phyloP scores from a whole-genome alignment of 1,140 invertebrate genomes.

The Batillaria attramentaria region DNA sequence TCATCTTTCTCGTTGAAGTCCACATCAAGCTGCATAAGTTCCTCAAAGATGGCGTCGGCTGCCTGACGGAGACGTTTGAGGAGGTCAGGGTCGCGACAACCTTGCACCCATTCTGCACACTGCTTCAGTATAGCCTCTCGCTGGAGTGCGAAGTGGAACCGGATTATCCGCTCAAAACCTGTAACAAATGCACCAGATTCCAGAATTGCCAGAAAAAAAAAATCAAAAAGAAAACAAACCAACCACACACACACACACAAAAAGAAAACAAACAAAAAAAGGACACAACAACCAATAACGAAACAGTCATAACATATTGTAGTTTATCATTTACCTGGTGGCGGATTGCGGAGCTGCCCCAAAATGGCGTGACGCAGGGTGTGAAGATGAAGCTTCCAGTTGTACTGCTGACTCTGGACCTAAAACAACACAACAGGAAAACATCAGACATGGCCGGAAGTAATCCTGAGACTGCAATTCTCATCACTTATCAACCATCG shows the following conservation, averaged over 20 bases:
- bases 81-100: slow-evolving; percentile 34
- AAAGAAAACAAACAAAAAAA: background rate
- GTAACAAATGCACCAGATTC: slow-evolving; percentile 9
- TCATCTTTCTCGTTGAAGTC: slow-evolving; percentile 23
- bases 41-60: slow-evolving; percentile 23
- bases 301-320: background rate
- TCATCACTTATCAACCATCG: no score
- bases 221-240: background rate
- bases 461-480: no score
- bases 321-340: slow-evolving; percentile 37
- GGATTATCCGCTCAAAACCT: slow-evolving; percentile 38
- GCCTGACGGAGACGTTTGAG: slow-evolving; percentile 26
- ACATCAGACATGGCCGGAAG: no score
- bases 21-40: slow-evolving; percentile 23
- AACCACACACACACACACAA: background rate
- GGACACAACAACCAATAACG: background rate
- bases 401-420: slow-evolving; percentile 39
- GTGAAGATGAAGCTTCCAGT: slow-evolving; percentile 39
- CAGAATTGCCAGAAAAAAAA: slow-evolving; percentile 4
- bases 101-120: slow-evolving; percentile 38
- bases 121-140: slow-evolving; percentile 32
- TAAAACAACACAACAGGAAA: no score
- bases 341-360: slow-evolving; percentile 36
- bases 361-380: slow-evolving; percentile 45
- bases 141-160: slow-evolving; percentile 37